These are phyloP conservation scores for Tipula confusa DNA, from an alignment of 2,888 invertebrate species.

Conservation along the genomic window DNA sequence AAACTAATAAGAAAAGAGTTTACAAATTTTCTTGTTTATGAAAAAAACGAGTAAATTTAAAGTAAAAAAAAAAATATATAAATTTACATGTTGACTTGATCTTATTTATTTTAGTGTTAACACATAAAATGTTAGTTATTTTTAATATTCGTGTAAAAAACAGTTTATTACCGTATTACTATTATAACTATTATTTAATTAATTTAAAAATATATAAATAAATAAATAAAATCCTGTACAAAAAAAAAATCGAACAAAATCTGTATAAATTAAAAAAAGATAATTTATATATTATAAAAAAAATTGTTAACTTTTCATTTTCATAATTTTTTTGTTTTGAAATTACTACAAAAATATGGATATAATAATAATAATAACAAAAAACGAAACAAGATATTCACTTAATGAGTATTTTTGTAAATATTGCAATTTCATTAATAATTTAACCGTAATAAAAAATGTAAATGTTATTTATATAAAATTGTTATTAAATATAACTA, in stretches of 20 bases:
- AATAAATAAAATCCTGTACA: not conserved
- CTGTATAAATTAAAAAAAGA: not conserved
- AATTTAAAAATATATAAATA: constrained; percentile 12
- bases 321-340: not conserved
- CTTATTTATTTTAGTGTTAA: not conserved
- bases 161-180: not conserved
- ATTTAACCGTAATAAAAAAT: not conserved
- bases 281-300: not conserved
- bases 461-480: not conserved
- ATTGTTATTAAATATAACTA: not conserved
- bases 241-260: not conserved
- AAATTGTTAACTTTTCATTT: not conserved
- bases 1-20: not conserved
- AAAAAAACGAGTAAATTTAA: not conserved
- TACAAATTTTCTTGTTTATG: not conserved
- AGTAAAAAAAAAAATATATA: not conserved
- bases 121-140: not conserved
- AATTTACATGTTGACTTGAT: not conserved
- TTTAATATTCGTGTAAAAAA: not conserved
- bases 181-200: not conserved
- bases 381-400: not conserved
- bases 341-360: not conserved
- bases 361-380: not conserved
- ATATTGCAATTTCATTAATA: constrained; percentile 1
- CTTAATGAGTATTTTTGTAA: not conserved